Evolutionary conservation across 2,113 vertebrate genomes (phyloP), one percentile per base, ranked within the genome.

Genomic region (Condylura cristata): DNA sequence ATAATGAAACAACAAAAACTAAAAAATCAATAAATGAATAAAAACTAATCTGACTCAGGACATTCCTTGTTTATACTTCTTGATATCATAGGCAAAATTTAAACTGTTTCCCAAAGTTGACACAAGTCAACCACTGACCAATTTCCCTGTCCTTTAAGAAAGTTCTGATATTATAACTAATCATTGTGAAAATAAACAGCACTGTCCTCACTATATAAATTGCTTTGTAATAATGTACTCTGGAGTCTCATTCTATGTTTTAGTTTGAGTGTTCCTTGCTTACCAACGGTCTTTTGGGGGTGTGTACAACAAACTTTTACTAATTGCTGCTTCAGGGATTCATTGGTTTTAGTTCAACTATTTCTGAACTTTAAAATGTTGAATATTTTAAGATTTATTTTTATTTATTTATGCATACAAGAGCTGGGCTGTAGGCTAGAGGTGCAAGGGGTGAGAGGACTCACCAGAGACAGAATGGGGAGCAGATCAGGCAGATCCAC

Each of bases 361-460:
- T 68, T 68, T 68, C n/a, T 68, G n/a, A 68, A 68, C n/a, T 68
- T 65, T 65, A 8, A 83, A 89, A 79, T 61, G 85, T 81, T 91
- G 44, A 63, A 60, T 66, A 72, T 93, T 92, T 6, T 51, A 78
- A 94, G n/a, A n/a, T n/a, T n/a, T n/a, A n/a, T n/a, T n/a, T n/a
- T n/a, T n/a, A n/a, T n/a, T n/a, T n/a, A n/a, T n/a, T n/a, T n/a
- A n/a, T n/a, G n/a, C n/a, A n/a, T n/a, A n/a, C n/a, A n/a, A n/a
- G n/a, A n/a, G n/a, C n/a, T n/a, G n/a, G n/a, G n/a, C n/a, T n/a
- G n/a, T n/a, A n/a, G n/a, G n/a, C n/a, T n/a, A n/a, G n/a, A n/a
- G n/a, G n/a, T n/a, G n/a, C n/a, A n/a, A n/a, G n/a, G n/a, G n/a
- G n/a, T n/a, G n/a, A n/a, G n/a, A n/a, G n/a, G n/a, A n/a, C n/a